Percentiles rank a stretch among this genome's conserved stretches.
Evolutionary conservation across 2,888 invertebrate species (phyloP).

Genomic region (Portevinia maculata): DNA sequence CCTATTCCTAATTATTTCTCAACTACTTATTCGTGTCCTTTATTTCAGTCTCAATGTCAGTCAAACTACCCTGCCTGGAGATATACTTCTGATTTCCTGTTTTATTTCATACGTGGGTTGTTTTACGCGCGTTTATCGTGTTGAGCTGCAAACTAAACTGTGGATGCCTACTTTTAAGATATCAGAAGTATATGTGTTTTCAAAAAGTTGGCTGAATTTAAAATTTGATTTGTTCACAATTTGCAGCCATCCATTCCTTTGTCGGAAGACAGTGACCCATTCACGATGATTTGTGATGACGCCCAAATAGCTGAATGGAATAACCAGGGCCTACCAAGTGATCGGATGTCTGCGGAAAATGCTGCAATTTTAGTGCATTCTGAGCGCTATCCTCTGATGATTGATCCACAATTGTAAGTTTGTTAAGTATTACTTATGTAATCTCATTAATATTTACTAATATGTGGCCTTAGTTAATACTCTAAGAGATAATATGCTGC

Average conservation of each 20-base stretch:
- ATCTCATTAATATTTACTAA: too few species aligned
- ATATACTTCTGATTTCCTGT: slow-evolving; percentile 93
- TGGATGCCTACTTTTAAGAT: slow-evolving; percentile 92
- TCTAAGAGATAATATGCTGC: too few species aligned
- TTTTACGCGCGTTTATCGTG: slow-evolving; percentile 92
- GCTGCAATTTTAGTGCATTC: slow-evolving; percentile 95
- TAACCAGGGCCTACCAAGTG: slow-evolving; percentile 95
- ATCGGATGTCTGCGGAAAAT: slow-evolving; percentile 97
- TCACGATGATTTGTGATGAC: slow-evolving; percentile 94
- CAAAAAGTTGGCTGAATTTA: not conserved
- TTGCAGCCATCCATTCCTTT: slow-evolving; percentile 89
- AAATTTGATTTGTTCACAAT: slow-evolving; percentile 27
- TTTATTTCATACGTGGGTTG: slow-evolving; percentile 98
- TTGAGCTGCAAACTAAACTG: slow-evolving; percentile 89
- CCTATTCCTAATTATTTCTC: slow-evolving; percentile 4
- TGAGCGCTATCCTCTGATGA: slow-evolving; percentile 96
- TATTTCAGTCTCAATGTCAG: slow-evolving; percentile 86
- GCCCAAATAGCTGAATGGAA: slow-evolving; percentile 97
- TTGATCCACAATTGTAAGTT: slow-evolving; percentile 92
- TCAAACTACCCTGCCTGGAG: slow-evolving; percentile 92
- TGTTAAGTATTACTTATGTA: not conserved
- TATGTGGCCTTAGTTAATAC: too few species aligned
- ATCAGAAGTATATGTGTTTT: slow-evolving; percentile 83
- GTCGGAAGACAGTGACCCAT: slow-evolving; percentile 90
- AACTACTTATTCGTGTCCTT: slow-evolving; percentile 2